Evolutionary conservation across 2,113 vertebrate genomes (phyloP).

Genomic region (Notothenia rossii): DNA sequence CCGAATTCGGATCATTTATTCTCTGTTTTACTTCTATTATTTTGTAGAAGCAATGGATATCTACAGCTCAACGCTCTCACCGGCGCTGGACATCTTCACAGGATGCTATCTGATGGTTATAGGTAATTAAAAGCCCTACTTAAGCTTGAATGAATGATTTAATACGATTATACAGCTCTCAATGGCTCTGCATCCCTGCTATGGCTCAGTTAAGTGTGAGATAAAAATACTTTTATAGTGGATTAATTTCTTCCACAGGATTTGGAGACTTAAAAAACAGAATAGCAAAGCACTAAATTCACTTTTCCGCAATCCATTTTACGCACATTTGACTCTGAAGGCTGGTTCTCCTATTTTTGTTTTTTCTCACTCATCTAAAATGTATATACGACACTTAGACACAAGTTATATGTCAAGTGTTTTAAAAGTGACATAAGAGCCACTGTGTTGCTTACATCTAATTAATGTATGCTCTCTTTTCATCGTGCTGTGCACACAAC

Average conservation of each 20-base stretch:
- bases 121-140: constrained; percentile 74
- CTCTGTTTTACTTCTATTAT: not conserved
- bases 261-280: not conserved
- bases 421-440: no score
- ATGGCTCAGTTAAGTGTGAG: not conserved
- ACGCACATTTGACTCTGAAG: not conserved
- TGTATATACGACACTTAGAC: not conserved
- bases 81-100: constrained; percentile 84
- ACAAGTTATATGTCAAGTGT: no score
- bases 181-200: no score
- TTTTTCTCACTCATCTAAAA: not conserved
- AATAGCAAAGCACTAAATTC: not conserved
- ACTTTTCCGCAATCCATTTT: not conserved
- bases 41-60: constrained; percentile 74
- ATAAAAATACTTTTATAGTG: not conserved
- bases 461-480: no score
- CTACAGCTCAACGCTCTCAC: constrained; percentile 86
- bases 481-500: no score
- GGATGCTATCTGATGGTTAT: constrained; percentile 86
- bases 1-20: not conserved
- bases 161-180: not conserved
- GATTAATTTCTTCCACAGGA: not conserved
- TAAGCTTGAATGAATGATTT: not conserved
- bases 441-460: no score
- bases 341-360: not conserved